Evolutionary conservation across 1,140 invertebrate species (phyloP), one percentile per base, ranked within the genome.

Genomic region (Platorchestia sp.): DNA sequence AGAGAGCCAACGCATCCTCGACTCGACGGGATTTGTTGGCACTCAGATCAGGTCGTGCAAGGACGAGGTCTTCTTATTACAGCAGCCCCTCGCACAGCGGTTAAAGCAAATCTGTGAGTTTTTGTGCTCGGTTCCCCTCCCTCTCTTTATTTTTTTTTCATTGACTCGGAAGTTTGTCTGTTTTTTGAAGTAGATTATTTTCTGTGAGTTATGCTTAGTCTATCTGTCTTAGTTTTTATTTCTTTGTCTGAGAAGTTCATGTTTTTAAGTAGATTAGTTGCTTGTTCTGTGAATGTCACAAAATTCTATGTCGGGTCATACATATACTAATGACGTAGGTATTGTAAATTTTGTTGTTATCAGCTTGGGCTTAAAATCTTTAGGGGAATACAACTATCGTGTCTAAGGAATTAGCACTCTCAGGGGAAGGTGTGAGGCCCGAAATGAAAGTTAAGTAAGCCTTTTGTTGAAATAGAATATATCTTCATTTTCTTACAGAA

Each of bases 21-120:
- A 99, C 5, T 99, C 99, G 6, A 99, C 99, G 7, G 99, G 99
- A 97, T 98, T 99, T 97, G 99, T 99, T 95, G 99, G 99, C 19
- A 99, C 99, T 0, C 99, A 99, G 97, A 99, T 99, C 95, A 97
- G 99, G 96, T 99, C 99, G 0, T 99, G 99, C 97, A 99, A 99
- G 97, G 99, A 99, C 97, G 99, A 99, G 97, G 98, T 98, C 96
- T 98, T 99, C 97, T 98, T 99, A 96, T 98, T 98, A 96, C 97
- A 98, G 97, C 97, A 98, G 91, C 98, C 98, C 91, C 98, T 99
- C 96, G 98, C 98, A 96, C 97, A 98, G 95, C 98, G 98, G 97
- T 98, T 99, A 96, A 95, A 95, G 90, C 96, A 96, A 95, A 96
- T 96, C 45, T 96, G 96, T 96, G 95, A 96, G 95, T 96, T 43